A percentile compares a stretch with the other conserved stretches of the same genome.
Conservation (phyloP, 2,797 vertebrate genomes). For the Mionectes olivaceus region DNA sequence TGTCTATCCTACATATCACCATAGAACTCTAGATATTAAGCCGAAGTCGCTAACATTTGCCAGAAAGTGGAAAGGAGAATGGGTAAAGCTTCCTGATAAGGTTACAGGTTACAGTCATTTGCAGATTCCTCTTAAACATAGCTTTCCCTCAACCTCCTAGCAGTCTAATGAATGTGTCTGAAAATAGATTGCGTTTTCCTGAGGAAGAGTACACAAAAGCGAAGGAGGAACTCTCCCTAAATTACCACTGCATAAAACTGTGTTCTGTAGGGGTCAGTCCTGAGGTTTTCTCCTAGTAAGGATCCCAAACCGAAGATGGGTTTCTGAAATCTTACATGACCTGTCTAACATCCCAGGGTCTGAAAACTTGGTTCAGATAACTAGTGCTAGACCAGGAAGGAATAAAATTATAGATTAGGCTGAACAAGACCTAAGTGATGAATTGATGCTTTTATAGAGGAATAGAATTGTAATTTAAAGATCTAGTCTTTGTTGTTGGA, state of each 20-base stretch:
- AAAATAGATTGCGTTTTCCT: neutral
- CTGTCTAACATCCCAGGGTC: neutral
- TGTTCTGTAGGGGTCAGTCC: neutral
- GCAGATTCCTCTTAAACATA: neutral
- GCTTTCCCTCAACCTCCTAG: neutral
- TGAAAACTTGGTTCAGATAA: neutral
- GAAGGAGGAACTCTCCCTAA: neutral
- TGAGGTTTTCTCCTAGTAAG: neutral
- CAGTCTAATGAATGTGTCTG: neutral
- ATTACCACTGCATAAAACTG: neutral
- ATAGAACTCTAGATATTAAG: neutral
- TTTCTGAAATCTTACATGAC: neutral
- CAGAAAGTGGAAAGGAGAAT: neutral
- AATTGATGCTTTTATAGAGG: neutral
- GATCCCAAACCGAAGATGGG: neutral
- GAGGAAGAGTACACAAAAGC: neutral
- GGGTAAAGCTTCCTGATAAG: neutral
- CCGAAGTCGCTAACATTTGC: neutral
- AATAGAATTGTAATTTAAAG: neutral
- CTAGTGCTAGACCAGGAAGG: neutral
- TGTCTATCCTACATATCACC: neutral
- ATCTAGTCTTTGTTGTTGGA: neutral
- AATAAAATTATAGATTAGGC: neutral
- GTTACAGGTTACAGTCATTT: neutral
- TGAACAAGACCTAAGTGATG: neutral